Evolutionary conservation across 23 tunicate species (phyloP), one percentile per base, ranked within the genome.

Genomic region (Styela plicata): DNA sequence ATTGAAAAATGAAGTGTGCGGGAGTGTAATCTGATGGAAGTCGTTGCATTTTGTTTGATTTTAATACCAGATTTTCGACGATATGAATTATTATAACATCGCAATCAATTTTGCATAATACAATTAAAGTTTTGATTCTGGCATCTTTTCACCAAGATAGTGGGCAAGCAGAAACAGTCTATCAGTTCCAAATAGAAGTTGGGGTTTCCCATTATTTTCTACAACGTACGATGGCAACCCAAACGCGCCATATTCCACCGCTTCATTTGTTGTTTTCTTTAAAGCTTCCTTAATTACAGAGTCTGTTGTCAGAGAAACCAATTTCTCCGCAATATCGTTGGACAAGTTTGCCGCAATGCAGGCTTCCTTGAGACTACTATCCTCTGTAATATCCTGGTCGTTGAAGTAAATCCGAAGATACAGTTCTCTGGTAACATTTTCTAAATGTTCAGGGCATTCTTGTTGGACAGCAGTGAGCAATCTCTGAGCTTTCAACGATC

Each of bases 191-290:
- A 90, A 95, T 26, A 95, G 37, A 84, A 95, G 77, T 65, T 69
- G 76, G 74, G 86, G 86, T 27, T 86, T 87, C 37, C 74, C 90
- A 35, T 74, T 52, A 64, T 80, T 69, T 34, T 90, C 89, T 23
- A 86, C 96, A 53, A 95, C 91, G 69, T 70, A 95, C 2, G 94
- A 66, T n/a, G 99, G 99, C 27, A 90, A 74, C 21, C 99, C 99
- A 80, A 95, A 95, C 30, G 89, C 89, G 0, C 92, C 92, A 74
- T 79, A 63, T 5, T 80, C 82, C 18, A 95, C 13, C 13, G 99
- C 99, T 44, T 84, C 87, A 57, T 80, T 63, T 0, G 89, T 86
- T 2, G 78, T 68, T 68, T 62, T 63, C 32, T 79, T 80, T 64
- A 95, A 44, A 28, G 44, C 35, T 20, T 74, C 69, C 52, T 90